These are phyloP conservation scores for Choloepus hoffmanni DNA, from an alignment of 2,113 vertebrate species.

Conservation along the genomic window DNA sequence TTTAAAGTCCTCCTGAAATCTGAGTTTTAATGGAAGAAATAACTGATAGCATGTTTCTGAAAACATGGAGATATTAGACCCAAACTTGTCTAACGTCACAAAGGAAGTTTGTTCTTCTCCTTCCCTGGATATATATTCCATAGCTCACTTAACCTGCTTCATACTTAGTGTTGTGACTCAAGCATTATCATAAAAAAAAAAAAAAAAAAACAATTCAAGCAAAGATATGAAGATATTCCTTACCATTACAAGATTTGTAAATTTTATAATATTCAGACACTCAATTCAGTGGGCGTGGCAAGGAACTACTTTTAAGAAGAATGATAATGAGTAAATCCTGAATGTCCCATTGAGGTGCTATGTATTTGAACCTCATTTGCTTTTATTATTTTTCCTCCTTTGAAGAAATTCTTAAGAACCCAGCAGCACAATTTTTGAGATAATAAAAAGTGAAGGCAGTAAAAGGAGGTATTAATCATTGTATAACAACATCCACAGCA, in stretches of 20 bases:
- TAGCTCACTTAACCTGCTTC: slow-evolving; percentile 29
- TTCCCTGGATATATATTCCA: background rate
- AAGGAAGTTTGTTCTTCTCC: background rate
- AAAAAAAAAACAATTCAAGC: background rate
- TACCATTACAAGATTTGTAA: background rate
- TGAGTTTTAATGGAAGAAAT: background rate
- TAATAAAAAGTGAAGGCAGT: slow-evolving; percentile 8
- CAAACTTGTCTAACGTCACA: background rate
- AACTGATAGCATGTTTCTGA: background rate
- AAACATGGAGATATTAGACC: background rate
- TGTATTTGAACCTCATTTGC: background rate
- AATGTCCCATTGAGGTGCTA: background rate
- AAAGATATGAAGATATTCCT: slow-evolving; percentile 32
- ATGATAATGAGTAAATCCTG: background rate
- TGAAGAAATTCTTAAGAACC: slow-evolving; percentile 22
- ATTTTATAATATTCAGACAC: slow-evolving; percentile 20
- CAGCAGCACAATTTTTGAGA: slow-evolving; percentile 14
- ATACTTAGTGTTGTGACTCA: background rate
- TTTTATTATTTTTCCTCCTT: slow-evolving; percentile 33
- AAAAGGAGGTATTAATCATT: background rate
- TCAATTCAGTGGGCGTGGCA: background rate
- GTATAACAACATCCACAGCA: background rate
- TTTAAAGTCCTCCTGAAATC: background rate
- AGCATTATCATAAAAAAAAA: background rate
- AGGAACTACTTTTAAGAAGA: background rate